These are phyloP conservation scores for Solenopsis fugax DNA, from an alignment of 1,140 invertebrate genomes.

Conservation along the genomic window DNA sequence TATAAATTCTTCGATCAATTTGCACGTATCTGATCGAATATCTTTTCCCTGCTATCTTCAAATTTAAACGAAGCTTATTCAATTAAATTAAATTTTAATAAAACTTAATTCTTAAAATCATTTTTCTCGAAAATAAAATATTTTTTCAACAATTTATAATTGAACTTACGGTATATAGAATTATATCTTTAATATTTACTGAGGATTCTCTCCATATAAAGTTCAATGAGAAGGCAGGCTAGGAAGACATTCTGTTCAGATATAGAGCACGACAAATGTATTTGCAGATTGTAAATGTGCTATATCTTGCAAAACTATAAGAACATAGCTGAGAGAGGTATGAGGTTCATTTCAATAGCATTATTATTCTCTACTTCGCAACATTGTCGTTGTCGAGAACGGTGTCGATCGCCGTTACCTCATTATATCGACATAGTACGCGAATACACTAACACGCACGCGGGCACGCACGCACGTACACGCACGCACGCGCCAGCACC, in stretches of 20 bases:
- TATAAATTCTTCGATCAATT: neutral
- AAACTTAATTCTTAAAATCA: neutral
- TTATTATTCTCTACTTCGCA: neutral
- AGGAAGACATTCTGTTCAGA: neutral
- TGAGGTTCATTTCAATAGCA: slow-evolving; percentile 23
- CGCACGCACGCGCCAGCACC: slow-evolving; percentile 69
- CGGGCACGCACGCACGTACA: slow-evolving; percentile 59
- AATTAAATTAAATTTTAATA: neutral
- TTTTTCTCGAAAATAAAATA: neutral
- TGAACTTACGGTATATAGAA: neutral
- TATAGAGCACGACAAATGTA: slow-evolving; percentile 10
- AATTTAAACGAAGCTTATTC: neutral
- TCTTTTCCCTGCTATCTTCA: neutral
- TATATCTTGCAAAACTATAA: slow-evolving; percentile 2
- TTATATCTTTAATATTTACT: neutral
- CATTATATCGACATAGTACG: slow-evolving; percentile 41
- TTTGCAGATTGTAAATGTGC: neutral
- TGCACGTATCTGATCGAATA: neutral
- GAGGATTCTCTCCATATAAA: neutral
- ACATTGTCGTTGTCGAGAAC: slow-evolving; percentile 27
- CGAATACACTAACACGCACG: slow-evolving; percentile 60
- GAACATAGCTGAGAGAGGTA: neutral
- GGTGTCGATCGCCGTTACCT: slow-evolving; percentile 46
- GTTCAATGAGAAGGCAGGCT: neutral
- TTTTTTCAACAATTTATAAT: neutral